Evolutionary conservation across 2,797 vertebrate species (phyloP), one percentile per base, ranked within the genome.

Genomic region (Paguma larvata): DNA sequence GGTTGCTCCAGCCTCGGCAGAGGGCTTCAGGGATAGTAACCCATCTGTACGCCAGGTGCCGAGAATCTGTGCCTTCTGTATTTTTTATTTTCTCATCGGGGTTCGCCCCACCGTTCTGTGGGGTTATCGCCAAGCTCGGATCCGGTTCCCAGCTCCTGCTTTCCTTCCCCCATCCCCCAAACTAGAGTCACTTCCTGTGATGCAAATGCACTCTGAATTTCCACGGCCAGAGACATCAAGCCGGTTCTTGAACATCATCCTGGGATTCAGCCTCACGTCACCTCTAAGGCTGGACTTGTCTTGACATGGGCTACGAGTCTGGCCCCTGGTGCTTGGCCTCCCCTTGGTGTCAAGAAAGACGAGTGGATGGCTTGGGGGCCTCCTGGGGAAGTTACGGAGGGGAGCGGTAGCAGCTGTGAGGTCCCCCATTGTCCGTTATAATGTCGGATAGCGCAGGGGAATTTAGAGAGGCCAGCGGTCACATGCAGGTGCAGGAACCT

Each of bases 231-330:
- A 72, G 70, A n/a, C 89, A 65, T 32, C 27, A 16, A 38, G 67
- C n/a, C 53, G 84, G 27, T 56, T 73, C 85, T 41, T 34, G n/a
- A 86, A 56, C 25, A 86, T 68, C 30, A 30, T 92, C 53, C 78
- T 94, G 82, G 85, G 88, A 93, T n/a, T 95, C 85, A 93, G 38
- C 44, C 75, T 30, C 18, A 41, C 0, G 3, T 72, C 82, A 77
- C 62, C 30, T 3, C 25, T 77, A 44, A 38, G 62, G 5, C 44
- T 82, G 67, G 44, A 51, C 59, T 89, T 1, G 23, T 59, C 78
- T 67, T 78, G 73, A 80, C 62, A 62, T 1, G n/a, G 56, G 30
- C 48, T 65, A 0, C 18, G 63, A 68, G 21, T 73, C 82, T 70
- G 41, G 19, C 19, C 68, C 63, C 75, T 73, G 38, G 65, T 32